Base-by-base conservation (phyloP, 1,140 invertebrate genomes). In the Drosophila kohkoa region DNA sequence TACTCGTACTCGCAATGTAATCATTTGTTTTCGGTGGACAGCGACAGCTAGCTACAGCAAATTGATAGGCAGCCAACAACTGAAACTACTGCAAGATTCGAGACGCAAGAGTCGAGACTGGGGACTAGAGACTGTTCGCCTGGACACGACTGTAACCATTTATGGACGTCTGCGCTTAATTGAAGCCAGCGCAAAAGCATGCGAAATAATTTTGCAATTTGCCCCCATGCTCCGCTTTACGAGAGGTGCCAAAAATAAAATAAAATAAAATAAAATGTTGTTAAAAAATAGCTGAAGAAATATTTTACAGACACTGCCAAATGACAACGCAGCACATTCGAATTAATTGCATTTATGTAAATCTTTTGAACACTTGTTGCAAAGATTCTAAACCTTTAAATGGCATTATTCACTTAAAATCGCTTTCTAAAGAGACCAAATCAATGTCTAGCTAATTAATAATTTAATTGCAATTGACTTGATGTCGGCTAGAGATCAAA, bases 81-180 rank as follows among this genome's bases (percentile, higher is more conserved):
- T 66, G 52, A 60, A 68, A 66, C 68, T 60, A 59, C 55, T 66
- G 62, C 43, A 1, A 74, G 30, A 60, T 48, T 45, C 43, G 38
- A 60, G 28, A 35, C 28, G 10, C 41, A 8, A 65, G 63, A 43
- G 30, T 63, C 13, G 35, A 32, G 60, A 51, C 60, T 15, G 20
- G 8, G 8, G 68, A 64, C 49, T 57, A 10, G n/a, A 43, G 25
- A 62, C 30, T 13, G 1, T 13, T 5, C 11, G 71, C 49, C 68
- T 38, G 52, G 52, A 62, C 57, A 72, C 52, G 62, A 57, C 45
- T 65, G 51, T 81, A 49, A 71, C 82, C 82, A 87, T 87, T 87
- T 87, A 87, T 88, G 79, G 82, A 87, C 71, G 85, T 88, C 83
- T 82, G 82, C 77, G 82, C 82, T 87, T 87, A 87, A 87, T 87